Percentiles rank a stretch among this genome's conserved stretches.
Evolutionary conservation across 2,888 invertebrate genomes (phyloP).

Genomic region (Bembecia ichneumoniformis): DNA sequence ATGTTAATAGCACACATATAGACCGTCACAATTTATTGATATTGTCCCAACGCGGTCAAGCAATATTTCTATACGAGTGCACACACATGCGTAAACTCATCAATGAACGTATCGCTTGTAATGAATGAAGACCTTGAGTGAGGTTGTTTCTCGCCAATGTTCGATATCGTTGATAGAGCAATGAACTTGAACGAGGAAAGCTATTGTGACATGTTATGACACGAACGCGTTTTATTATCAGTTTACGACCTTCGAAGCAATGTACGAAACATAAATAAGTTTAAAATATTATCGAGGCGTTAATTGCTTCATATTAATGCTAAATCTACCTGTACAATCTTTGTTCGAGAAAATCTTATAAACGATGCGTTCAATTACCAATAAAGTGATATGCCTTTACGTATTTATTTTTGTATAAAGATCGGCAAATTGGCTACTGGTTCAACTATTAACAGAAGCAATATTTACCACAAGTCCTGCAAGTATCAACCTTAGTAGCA

Average conservation of each 20-base stretch:
- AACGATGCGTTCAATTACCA: too few species aligned
- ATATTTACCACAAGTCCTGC: too few species aligned
- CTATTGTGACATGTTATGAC: neutral
- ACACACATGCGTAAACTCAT: conserved; percentile 27
- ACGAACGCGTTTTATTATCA: neutral
- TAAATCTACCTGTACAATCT: too few species aligned
- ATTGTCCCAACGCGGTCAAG: conserved; percentile 18
- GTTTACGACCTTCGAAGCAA: neutral
- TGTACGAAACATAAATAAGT: neutral
- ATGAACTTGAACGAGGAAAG: conserved; percentile 32
- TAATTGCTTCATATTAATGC: too few species aligned
- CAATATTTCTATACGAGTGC: conserved; percentile 1
- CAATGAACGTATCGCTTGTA: conserved; percentile 42
- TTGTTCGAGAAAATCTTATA: too few species aligned
- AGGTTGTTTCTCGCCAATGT: conserved; percentile 42
- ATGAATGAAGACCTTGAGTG: conserved; percentile 53
- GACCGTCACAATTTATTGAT: conserved; percentile 8
- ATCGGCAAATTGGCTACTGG: too few species aligned
- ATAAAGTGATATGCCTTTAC: too few species aligned
- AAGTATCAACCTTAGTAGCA: too few species aligned
- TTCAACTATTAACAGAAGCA: too few species aligned
- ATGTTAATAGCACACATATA: neutral
- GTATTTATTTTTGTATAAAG: too few species aligned
- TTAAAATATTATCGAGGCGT: too few species aligned
- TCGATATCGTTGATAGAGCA: conserved; percentile 31